Percentiles rank a stretch among this genome's conserved stretches.
Conservation (phyloP, 2,888 invertebrate genomes). For the Horisme vitalbata region DNA sequence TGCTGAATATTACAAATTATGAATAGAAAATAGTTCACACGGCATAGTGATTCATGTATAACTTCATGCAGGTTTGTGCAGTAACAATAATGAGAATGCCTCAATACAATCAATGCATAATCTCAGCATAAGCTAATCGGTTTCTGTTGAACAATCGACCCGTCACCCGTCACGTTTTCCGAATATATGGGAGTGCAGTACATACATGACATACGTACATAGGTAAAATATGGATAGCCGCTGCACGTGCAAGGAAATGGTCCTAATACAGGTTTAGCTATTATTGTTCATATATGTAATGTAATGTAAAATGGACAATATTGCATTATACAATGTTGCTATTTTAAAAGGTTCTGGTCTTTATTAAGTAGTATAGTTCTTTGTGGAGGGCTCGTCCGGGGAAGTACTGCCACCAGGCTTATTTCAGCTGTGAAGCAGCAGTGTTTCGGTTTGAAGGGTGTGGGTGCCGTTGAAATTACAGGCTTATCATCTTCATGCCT, state of each 20-base stretch:
- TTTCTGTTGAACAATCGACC: slow-evolving; percentile 40
- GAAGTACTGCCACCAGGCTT: too few species aligned
- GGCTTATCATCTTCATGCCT: too few species aligned
- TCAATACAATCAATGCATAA: slow-evolving; percentile 22
- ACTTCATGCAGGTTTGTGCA: slow-evolving; percentile 12
- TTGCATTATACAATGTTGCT: slow-evolving; percentile 8
- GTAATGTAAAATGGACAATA: too few species aligned
- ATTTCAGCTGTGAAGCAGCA: too few species aligned
- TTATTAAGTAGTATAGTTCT: too few species aligned
- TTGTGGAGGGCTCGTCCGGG: too few species aligned
- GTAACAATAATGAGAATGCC: slow-evolving; percentile 26
- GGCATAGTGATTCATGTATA: slow-evolving; percentile 13
- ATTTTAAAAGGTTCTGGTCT: slow-evolving; percentile 12
- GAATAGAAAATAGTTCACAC: slow-evolving; percentile 23
- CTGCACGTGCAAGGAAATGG: slow-evolving; percentile 46
- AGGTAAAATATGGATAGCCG: too few species aligned
- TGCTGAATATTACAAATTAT: too few species aligned
- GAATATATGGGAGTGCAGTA: slow-evolving; percentile 33
- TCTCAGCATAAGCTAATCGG: slow-evolving; percentile 35
- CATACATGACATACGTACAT: too few species aligned
- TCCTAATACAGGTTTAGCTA: slow-evolving; percentile 41
- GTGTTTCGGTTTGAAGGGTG: too few species aligned
- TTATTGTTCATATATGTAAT: too few species aligned
- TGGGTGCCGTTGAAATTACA: too few species aligned
- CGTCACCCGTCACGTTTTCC: slow-evolving; percentile 52